Conservation (phyloP, 2,113 vertebrate species). For the Malurus elegans region DNA sequence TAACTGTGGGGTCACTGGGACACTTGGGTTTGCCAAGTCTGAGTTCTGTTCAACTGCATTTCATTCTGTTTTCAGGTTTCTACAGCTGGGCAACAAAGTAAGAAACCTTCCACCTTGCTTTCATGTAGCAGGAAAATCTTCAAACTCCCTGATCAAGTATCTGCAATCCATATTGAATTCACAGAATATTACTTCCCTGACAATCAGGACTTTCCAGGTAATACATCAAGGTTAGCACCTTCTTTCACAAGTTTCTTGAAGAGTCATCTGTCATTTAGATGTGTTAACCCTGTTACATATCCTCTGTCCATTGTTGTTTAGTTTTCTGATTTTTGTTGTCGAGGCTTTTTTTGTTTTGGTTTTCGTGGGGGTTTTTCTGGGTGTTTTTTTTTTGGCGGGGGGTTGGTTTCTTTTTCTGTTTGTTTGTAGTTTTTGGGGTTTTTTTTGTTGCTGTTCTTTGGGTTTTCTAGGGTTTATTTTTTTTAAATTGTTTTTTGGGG, state of each 20-base stretch:
- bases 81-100: conserved; percentile 87
- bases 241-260: not conserved
- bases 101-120: conserved; percentile 88
- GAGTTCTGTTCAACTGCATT: not conserved
- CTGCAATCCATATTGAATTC: conserved; percentile 93
- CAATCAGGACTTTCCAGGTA: conserved; percentile 86
- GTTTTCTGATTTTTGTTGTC: not conserved
- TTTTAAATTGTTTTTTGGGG: too few species aligned
- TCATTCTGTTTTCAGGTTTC: conserved; percentile 82
- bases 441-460: not conserved
- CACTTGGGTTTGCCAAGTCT: not conserved
- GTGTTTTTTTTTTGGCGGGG: too few species aligned
- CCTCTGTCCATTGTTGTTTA: not conserved
- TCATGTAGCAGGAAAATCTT: conserved; percentile 88
- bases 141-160: conserved; percentile 79
- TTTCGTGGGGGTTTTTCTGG: too few species aligned
- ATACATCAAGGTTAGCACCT: conserved; percentile 53
- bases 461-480: too few species aligned
- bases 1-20: not conserved
- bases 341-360: too few species aligned
- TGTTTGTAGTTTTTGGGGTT: too few species aligned
- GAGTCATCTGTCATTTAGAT: not conserved
- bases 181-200: conserved; percentile 97
- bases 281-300: not conserved
- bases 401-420: not conserved